Evolutionary conservation across 1,140 invertebrate species (phyloP).

Genomic region (Agrypnia vestita): DNA sequence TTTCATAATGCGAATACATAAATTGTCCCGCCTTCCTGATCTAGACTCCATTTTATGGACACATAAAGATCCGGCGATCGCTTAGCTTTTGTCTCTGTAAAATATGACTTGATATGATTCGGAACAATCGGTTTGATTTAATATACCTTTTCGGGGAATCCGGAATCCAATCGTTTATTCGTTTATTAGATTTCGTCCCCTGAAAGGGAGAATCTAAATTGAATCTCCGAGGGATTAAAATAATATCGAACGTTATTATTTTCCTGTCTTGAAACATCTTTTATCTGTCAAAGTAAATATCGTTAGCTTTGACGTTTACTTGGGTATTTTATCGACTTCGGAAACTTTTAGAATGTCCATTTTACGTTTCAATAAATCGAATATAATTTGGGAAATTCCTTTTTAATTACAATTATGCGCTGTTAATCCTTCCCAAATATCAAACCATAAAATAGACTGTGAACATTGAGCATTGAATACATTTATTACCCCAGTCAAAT

Average conservation of each 20-base stretch:
- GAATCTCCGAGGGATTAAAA: constrained; percentile 23
- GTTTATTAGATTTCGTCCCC: constrained; percentile 18
- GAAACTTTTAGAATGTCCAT: too few species aligned
- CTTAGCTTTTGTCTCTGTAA: constrained; percentile 30
- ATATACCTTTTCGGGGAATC: constrained; percentile 18
- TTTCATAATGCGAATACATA: constrained; percentile 43
- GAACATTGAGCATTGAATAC: too few species aligned
- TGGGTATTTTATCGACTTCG: too few species aligned
- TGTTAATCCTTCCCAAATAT: too few species aligned
- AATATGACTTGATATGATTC: constrained; percentile 39
- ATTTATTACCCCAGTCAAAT: too few species aligned
- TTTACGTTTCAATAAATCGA: too few species aligned
- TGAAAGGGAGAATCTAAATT: constrained; percentile 27
- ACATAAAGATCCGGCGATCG: constrained; percentile 14
- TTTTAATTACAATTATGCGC: too few species aligned
- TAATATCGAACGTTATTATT: constrained; percentile 18
- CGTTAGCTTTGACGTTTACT: too few species aligned
- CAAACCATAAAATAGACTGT: too few species aligned
- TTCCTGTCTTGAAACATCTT: too few species aligned
- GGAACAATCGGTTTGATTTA: constrained; percentile 38
- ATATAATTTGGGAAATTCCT: too few species aligned
- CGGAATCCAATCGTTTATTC: constrained; percentile 36
- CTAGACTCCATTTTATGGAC: constrained; percentile 42
- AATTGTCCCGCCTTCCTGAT: constrained; percentile 38
- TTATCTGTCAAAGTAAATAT: too few species aligned